Evolutionary conservation across 1,140 invertebrate species (phyloP), one percentile per base, ranked within the genome.

Genomic region (Trichoplusia ni): DNA sequence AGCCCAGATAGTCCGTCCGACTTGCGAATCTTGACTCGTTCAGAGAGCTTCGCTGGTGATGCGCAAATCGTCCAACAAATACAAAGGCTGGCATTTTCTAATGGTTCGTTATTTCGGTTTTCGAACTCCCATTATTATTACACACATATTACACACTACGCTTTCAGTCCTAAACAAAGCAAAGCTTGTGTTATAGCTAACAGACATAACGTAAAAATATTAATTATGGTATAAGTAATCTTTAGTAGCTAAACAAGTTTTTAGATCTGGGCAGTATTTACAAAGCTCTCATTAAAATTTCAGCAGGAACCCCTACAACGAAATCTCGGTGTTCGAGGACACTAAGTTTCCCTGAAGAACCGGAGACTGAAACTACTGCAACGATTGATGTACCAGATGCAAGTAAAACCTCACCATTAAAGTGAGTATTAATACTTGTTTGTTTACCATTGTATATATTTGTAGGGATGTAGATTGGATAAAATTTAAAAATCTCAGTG

Each of bases 21-120:
- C 69, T 72, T 90, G 3, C 77, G 92, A 2, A 81, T 93, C 13
- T 69, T 93, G 5, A 92, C 92, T 6, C 91, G 94, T 47, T 95
- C 94, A 1, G 93, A 95, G 73, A 95, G 94, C 80, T 95, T 95
- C 81, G 95, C 94, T 0, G 94, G 93, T 14, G 95, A 96, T 83
- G 94, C 94, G 3, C 93, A 95, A 73, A 94, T 96, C 27, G 89
- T 96, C 63, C 93, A 93, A 63, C 95, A 95, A 72, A 81, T 95
- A 29, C 93, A 94, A 71, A 92, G 84, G 83, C 77, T 90, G 40
- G 80, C 86, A 1, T 87, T 86, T 47, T 66, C 73, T 53, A 82
- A 71, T 47, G 75, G 86, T 89, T n/a, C n/a, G n/a, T n/a, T n/a
- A n/a, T n/a, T n/a, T n/a, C n/a, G n/a, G n/a, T n/a, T n/a, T n/a